phyloP scores from a whole-genome alignment of 2,113 vertebrate genomes.

The Pao palembangensis region DNA sequence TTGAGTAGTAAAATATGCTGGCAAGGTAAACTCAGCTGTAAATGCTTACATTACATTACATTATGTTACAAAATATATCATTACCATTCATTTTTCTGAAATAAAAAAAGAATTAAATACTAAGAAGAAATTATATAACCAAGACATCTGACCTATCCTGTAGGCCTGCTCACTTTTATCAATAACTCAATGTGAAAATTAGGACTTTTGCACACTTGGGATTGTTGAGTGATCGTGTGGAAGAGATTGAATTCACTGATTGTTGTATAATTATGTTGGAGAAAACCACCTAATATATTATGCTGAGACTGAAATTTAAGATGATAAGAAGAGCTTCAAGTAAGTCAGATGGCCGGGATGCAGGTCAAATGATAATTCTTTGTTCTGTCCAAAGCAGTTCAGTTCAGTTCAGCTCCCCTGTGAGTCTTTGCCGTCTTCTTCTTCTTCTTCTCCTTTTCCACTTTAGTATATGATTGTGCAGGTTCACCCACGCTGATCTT shows the following conservation, averaged over 20 bases:
- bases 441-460: background rate
- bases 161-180: no score
- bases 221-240: background rate
- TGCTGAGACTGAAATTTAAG: background rate
- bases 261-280: background rate
- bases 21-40: no score
- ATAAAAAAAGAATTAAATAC: no score
- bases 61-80: no score
- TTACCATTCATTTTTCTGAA: no score
- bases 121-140: no score
- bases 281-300: background rate
- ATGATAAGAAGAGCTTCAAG: background rate
- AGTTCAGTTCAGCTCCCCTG: background rate
- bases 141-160: no score
- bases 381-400: background rate
- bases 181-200: no score
- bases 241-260: background rate
- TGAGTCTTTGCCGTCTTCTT: background rate
- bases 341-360: background rate
- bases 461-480: slow-evolving; percentile 4
- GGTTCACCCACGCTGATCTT: slow-evolving; percentile 24
- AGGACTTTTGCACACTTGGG: no score
- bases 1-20: no score
- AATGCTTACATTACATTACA: no score
- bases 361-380: background rate